Conservation (phyloP, 2,113 vertebrate genomes). For the Mola mola region DNA sequence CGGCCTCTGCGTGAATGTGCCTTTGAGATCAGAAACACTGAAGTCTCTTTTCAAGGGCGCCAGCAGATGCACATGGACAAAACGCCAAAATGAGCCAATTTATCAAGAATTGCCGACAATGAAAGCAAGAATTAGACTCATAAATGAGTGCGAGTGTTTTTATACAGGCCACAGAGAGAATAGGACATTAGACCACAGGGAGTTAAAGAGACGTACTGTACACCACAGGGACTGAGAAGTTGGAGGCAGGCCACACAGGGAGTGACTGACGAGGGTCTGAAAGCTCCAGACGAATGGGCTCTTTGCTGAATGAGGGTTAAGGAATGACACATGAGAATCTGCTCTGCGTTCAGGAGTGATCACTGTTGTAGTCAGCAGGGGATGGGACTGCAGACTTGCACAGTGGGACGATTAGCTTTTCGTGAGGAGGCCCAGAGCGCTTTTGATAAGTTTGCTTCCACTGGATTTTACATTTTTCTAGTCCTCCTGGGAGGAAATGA, state of each 20-base stretch:
- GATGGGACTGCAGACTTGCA: slow-evolving; percentile 15
- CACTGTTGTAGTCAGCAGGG: slow-evolving; percentile 32
- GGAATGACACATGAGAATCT: slow-evolving; percentile 32
- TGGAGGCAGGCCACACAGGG: slow-evolving; percentile 24
- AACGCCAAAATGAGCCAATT: background rate
- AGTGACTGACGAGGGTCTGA: slow-evolving; percentile 46
- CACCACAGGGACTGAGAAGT: slow-evolving; percentile 18
- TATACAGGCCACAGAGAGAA: slow-evolving; percentile 10
- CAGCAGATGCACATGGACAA: slow-evolving; percentile 1
- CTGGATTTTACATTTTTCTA: slow-evolving; percentile 29
- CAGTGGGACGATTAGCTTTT: slow-evolving; percentile 31
- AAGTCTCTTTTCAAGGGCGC: background rate
- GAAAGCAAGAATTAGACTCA: background rate
- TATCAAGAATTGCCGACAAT: slow-evolving; percentile 25
- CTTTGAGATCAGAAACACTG: background rate
- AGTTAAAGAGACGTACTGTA: slow-evolving; percentile 15
- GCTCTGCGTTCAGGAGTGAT: slow-evolving; percentile 32
- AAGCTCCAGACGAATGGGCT: slow-evolving; percentile 7
- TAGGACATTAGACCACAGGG: slow-evolving; percentile 12
- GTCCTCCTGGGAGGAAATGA: background rate
- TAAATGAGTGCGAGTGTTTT: background rate
- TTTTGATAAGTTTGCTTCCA: slow-evolving; percentile 19
- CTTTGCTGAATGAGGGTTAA: slow-evolving; percentile 35
- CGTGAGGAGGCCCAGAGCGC: slow-evolving; percentile 4
- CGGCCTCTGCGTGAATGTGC: background rate